Evolutionary conservation across 2,113 vertebrate species (phyloP), one percentile per base, ranked within the genome.

Genomic region (Amphilophus citrinellus): DNA sequence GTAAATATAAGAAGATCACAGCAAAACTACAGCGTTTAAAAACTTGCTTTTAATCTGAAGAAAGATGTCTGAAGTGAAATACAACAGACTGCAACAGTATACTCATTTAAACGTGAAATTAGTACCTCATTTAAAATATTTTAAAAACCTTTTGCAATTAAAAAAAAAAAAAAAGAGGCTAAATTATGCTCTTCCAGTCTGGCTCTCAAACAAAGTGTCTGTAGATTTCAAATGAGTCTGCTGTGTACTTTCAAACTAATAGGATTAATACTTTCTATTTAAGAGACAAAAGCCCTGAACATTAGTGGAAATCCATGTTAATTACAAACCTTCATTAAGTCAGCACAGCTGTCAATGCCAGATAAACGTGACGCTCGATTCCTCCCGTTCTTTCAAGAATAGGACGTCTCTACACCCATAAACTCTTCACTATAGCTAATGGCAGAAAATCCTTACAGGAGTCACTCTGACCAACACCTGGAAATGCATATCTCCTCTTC

Each of bases 231-330:
- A 73, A 87, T 22, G 85, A 82, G 81, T 86, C 82, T 79, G 84
- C 61, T 77, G 83, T 47, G 15, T 89, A 83, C 82, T 91, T 89
- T 91, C 44, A 90, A 89, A 94, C 89, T 94, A 96, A 95, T 94
- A 77, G 95, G 95, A 97, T 95, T 96, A 95, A 96, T 96, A 87
- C 84, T 94, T 94, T 94, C 80, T 85, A 93, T 93, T 97, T 96
- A 95, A 89, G 95, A 97, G 95, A 96, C 95, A 97, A 96, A 95
- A 96, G 92, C 94, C 84, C 30, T 80, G 88, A 94, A 91, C 94
- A 95, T 96, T 96, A 95, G 93, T 83, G 95, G 94, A 97, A 97
- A 96, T 97, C 95, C 93, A 96, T 96, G 92, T 94, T 95, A 96
- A 96, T 97, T 97, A 94, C 92, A 95, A 96, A 94, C 92, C 90